phyloP scores from a whole-genome alignment of 2,113 vertebrate species.

The Paratilapia polleni region DNA sequence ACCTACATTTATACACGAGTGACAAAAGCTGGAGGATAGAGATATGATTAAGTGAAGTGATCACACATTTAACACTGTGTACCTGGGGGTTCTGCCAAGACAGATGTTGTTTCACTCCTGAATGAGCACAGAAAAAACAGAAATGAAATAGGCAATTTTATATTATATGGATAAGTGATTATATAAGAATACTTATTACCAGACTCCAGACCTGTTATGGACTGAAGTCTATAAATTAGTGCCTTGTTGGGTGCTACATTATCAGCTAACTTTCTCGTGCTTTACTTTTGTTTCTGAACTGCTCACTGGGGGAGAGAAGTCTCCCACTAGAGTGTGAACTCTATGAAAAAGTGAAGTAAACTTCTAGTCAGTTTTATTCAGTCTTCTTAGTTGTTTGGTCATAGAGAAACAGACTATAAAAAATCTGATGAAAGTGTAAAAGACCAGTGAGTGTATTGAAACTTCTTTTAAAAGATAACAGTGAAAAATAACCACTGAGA shows the following conservation, averaged over 20 bases:
- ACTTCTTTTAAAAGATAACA: not conserved
- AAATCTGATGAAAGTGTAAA: not conserved
- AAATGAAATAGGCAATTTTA: not conserved
- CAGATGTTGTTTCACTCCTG: conserved; percentile 14
- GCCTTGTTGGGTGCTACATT: not conserved
- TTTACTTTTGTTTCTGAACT: not conserved
- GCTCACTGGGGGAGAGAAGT: not conserved
- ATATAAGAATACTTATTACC: not conserved
- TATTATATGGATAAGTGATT: not conserved
- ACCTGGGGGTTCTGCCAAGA: not conserved
- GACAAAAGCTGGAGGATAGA: conserved; percentile 32
- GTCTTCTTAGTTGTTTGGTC: rapidly evolving
- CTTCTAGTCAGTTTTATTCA: rapidly evolving
- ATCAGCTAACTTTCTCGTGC: no score
- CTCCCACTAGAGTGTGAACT: not conserved
- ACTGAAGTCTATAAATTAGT: not conserved
- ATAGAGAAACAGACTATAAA: not conserved
- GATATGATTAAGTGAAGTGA: conserved; percentile 19
- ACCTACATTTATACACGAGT: not conserved
- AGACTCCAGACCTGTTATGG: not conserved
- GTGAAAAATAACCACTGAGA: not conserved
- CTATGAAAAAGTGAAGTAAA: not conserved
- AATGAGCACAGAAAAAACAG: not conserved
- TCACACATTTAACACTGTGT: conserved; percentile 2
- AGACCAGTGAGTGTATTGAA: not conserved